These are phyloP conservation scores for Chloromyia formosa DNA, from an alignment of 2,888 invertebrate genomes.

Conservation along the genomic window DNA sequence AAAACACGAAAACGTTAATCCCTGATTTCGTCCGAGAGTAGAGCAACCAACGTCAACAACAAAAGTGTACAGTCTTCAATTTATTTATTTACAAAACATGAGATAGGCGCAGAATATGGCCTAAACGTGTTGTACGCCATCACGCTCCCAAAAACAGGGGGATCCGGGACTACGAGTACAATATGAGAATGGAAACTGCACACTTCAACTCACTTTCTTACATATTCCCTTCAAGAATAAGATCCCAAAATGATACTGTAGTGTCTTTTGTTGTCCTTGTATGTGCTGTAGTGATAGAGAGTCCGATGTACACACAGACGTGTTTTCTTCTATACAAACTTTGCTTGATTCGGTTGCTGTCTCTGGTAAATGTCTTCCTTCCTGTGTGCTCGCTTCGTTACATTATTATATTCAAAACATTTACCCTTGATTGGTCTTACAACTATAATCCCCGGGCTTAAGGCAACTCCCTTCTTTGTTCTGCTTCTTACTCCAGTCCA, in stretches of 20 bases:
- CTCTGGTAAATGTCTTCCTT: slow-evolving; percentile 38
- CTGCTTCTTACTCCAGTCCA: slow-evolving; percentile 42
- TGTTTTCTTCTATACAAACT: not conserved
- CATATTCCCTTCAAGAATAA: slow-evolving; percentile 35
- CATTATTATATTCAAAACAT: slow-evolving; percentile 56
- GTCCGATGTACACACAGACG: not conserved
- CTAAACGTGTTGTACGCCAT: slow-evolving; percentile 35
- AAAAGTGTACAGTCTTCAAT: slow-evolving; percentile 38
- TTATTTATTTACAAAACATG: slow-evolving; percentile 46
- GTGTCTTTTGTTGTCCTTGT: slow-evolving; percentile 18
- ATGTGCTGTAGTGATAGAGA: slow-evolving; percentile 1
- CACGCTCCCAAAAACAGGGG: not conserved
- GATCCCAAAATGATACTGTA: slow-evolving; percentile 24
- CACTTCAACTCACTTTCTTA: slow-evolving; percentile 21
- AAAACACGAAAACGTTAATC: slow-evolving; percentile 44
- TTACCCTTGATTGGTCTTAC: slow-evolving; percentile 56
- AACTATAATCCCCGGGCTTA: slow-evolving; percentile 54
- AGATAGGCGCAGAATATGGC: slow-evolving; percentile 41
- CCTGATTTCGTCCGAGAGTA: slow-evolving; percentile 37
- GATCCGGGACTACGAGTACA: not conserved
- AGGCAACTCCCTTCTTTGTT: slow-evolving; percentile 49
- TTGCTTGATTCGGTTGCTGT: slow-evolving; percentile 34
- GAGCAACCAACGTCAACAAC: slow-evolving; percentile 26
- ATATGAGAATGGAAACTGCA: not conserved
- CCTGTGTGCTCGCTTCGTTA: slow-evolving; percentile 40